Evolutionary conservation across 2,797 vertebrate species (phyloP), one percentile per base, ranked within the genome.

Genomic region (Coregonus sp.): DNA sequence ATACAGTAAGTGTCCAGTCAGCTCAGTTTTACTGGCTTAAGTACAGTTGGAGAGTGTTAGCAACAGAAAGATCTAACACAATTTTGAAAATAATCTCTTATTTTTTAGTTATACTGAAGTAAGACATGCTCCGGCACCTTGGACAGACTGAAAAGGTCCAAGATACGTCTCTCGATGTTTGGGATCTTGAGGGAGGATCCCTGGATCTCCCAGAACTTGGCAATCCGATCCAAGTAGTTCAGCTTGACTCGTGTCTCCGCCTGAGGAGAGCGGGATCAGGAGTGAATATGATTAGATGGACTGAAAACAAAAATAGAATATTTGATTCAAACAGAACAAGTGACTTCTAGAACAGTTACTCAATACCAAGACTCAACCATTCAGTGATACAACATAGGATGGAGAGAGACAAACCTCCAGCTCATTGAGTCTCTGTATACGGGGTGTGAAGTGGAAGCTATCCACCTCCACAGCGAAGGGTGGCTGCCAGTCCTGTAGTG

Each of bases 181-280:
- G 97, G 97, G 75, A 99, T 98, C 91, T 99, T 99, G 77, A 99
- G 92, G 3, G 98, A 97, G 2, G 97, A 98, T 2, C 93, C 96
- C 82, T 99, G 98, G 80, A 98, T 95, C 88, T 99, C 98, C 98
- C 98, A 99, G 85, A 98, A 99, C 84, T 97, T 96, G 85, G 98
- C 98, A 71, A 99, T 99, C 87, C 98, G 96, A 86, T 99, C 98
- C 93, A 99, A 91, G 91, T 98, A 99, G 88, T 99, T 99, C n/a
- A 99, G 93, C 87, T 98, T 98, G 76, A 99, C 98, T 88, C 98
- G 92, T 1, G 97, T 99, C 92, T 98, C 96, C 0, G 98, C 98
- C 98, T 98, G 79, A 78, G 0, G 78, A 74, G 69, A 75, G 68
- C 52, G 79, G 29, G 65, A 5, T 31, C 4, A 35, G 65, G 31